Base-by-base conservation (phyloP, 1,140 invertebrate species). In the Bombus soroeensis region DNA sequence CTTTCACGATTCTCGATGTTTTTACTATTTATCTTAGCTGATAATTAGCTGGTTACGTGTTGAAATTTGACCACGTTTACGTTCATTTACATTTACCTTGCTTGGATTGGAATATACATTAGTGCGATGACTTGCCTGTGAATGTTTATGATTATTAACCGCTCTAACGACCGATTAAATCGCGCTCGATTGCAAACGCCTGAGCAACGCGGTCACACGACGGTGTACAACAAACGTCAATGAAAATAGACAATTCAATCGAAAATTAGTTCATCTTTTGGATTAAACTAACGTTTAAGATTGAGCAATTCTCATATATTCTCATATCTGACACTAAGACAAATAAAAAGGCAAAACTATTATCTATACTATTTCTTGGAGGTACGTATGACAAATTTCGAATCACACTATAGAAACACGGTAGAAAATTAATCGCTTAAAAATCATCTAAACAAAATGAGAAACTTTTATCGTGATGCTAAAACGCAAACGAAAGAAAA, bases 101-200 rank as follows among this genome's bases (percentile, higher is more conserved):
- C 92, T 93, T 92, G 88, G 62, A 85, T 82, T 88, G 79, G 22
- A 80, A 88, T 34, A 88, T 68, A 32, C 62, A 77, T 90, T 91
- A 89, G 85, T 92, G 88, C 72, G 73, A 93, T 93, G 88, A 91
- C 41, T 77, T 92, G 92, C 91, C 87, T 93, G 91, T 92, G 90
- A 91, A 93, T 93, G 88, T 92, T 80, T 92, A 91, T 82, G 62
- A 89, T 81, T 62, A 74, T 83, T 72, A 66, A 83, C 59, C 12
- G 28, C 22, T 41, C 37, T 32, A 39, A 76, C 53, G 39, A n/a
- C 66, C 70, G 34, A 80, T 86, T 32, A 76, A 34, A 25, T 47
- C 47, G 25, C n/a, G 53, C 62, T 47, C 66, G 41, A 75, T 66
- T 41, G 62, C 71, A 85, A 81, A 89, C 76, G 88, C 84, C 59